Evolutionary conservation across 2,888 invertebrate species (phyloP).

Genomic region (Leptopilina syphax): DNA sequence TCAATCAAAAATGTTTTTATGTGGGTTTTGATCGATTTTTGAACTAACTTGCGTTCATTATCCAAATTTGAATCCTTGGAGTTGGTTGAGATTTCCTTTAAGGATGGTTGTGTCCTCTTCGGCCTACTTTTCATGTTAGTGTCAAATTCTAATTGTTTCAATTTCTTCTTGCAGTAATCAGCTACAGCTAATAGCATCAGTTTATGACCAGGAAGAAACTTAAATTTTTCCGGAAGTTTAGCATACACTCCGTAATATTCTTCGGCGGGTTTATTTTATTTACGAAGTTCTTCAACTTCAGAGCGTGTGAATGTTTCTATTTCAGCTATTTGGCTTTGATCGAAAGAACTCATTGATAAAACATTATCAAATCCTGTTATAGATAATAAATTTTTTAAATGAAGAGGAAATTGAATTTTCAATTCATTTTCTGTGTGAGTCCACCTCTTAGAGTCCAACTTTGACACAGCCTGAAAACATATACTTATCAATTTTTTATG

Average conservation of each 20-base stretch:
- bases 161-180: slow-evolving; percentile 20
- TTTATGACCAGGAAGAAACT: slow-evolving; percentile 14
- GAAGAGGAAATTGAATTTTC: neutral
- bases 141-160: neutral
- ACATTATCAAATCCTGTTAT: slow-evolving; percentile 18
- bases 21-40: neutral
- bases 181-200: slow-evolving; percentile 1
- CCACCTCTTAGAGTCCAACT: neutral
- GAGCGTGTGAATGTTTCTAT: neutral
- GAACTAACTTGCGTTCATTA: slow-evolving; percentile 2
- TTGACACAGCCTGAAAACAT: slow-evolving; percentile 7
- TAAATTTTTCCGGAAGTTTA: slow-evolving; percentile 19
- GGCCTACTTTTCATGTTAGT: neutral
- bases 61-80: neutral
- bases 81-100: neutral
- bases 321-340: neutral
- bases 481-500: neutral
- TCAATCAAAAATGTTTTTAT: no score
- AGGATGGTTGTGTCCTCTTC: neutral
- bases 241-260: neutral
- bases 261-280: neutral
- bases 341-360: slow-evolving; percentile 17
- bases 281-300: slow-evolving; percentile 1
- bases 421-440: neutral
- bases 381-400: slow-evolving; percentile 10